phyloP scores from a whole-genome alignment of 2,797 vertebrate genomes.

The Prunella strophiata region DNA sequence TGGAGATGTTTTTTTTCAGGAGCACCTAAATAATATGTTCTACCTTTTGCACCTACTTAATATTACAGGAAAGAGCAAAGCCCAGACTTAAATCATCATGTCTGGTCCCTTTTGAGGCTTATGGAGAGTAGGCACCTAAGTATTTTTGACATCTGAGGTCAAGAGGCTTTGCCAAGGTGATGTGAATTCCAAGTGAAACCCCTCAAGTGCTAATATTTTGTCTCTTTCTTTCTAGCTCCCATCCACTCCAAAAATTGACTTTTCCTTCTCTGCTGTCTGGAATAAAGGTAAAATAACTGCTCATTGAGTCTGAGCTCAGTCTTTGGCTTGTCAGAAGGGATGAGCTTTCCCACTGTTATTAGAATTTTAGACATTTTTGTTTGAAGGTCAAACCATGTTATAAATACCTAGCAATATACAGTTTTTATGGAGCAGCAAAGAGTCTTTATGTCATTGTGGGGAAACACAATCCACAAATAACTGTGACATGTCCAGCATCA shows the following conservation, averaged over 20 bases:
- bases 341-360: neutral
- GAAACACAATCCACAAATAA: neutral
- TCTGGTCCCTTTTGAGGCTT: neutral
- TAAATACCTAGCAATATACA: neutral
- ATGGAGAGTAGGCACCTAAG: neutral
- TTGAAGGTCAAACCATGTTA: neutral
- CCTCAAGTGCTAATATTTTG: neutral
- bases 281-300: slow-evolving; percentile 85
- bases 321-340: neutral
- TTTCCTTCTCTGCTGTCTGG: slow-evolving; percentile 85
- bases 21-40: neutral
- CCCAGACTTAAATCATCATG: neutral
- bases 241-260: slow-evolving; percentile 84
- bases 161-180: neutral
- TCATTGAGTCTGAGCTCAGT: neutral
- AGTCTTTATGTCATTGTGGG: neutral
- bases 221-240: slow-evolving; percentile 82
- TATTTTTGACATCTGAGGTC: neutral
- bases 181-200: neutral
- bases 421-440: neutral
- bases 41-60: neutral
- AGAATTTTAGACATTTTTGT: neutral
- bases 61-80: neutral
- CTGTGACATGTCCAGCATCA: neutral
- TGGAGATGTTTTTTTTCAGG: neutral